Evolutionary conservation across 2,888 invertebrate genomes (phyloP).

Genomic region (Monochamus alternatus): DNA sequence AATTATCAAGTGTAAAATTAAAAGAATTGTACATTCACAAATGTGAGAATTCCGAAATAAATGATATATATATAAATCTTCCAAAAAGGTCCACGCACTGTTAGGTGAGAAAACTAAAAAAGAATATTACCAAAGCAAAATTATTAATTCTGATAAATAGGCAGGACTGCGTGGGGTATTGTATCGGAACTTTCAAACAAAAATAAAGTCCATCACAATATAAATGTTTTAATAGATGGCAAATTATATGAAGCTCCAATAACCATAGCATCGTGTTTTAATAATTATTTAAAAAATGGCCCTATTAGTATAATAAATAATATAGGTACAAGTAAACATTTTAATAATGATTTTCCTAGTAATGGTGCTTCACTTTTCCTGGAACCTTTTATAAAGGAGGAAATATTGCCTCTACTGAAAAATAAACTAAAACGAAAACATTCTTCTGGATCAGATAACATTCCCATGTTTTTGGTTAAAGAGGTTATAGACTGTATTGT

Average conservation of each 20-base stretch:
- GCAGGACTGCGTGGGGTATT: neutral
- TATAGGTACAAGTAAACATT: no score
- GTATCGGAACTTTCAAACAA: neutral
- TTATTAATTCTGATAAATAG: neutral
- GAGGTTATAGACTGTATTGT: no score
- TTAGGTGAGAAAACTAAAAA: neutral
- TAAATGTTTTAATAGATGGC: neutral
- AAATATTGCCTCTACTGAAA: no score
- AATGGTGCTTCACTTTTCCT: no score
- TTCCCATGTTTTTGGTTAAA: no score
- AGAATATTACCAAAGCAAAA: constrained; percentile 7
- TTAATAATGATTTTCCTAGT: no score
- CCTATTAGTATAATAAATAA: neutral
- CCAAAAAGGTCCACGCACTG: neutral
- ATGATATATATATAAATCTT: neutral
- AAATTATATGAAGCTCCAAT: neutral
- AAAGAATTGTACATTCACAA: no score
- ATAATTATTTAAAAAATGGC: neutral
- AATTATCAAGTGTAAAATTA: no score
- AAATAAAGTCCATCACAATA: neutral
- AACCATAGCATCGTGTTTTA: neutral
- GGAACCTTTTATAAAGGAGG: no score
- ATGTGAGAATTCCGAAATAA: no score
- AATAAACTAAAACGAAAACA: no score
- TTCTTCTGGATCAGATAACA: no score